Evolutionary conservation across 2,888 invertebrate species (phyloP), one percentile per base, ranked within the genome.

Genomic region (Caenorhabditis sp.): DNA sequence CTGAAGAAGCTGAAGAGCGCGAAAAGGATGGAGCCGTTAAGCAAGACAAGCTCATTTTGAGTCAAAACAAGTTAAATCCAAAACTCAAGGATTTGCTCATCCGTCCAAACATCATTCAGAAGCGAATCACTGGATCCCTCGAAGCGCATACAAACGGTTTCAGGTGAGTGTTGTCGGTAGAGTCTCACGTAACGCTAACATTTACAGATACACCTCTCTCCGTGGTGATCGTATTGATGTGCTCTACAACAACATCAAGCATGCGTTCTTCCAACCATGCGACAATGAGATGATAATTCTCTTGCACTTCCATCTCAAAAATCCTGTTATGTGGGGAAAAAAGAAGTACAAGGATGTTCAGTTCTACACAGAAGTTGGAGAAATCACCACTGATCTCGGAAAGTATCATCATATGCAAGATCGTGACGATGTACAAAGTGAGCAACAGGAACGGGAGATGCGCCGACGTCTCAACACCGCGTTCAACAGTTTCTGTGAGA

Each of bases 351-450:
- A 84, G 83, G 87, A 87, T 61, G 79, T 88, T 6, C 98, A 99
- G 93, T 99, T 99, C 94, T 99, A 98, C 93, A 99, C 99, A 0
- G 99, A 99, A 94, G 99, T 99, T 72, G 99, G 99, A 90, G 99
- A 99, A 94, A 98, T 99, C 80, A 98, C 98, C 0, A 99, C 99
- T 0, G 99, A 99, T 94, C 94, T 99, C 90, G 98, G 98, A 58
- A 99, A 99, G 93, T 98, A 98, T 93, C 98, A 99, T 93, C 98
- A 99, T 93, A 98, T 99, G 98, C 98, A 99, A 93, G 99, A 99
- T 93, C 94, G 98, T 56, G 99, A 99, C 93, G 99, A 99, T 94
- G 94, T 99, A 81, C 97, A 98, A 0, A 97, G 98, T 7, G 99
- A 99, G 93, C 99, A 99, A 94, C 93, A 97, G 73, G 99, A 99